A percentile compares a stretch with the other conserved stretches of the same genome.
phyloP scores from a whole-genome alignment of 2,888 invertebrate genomes.

The Idaea biselata region DNA sequence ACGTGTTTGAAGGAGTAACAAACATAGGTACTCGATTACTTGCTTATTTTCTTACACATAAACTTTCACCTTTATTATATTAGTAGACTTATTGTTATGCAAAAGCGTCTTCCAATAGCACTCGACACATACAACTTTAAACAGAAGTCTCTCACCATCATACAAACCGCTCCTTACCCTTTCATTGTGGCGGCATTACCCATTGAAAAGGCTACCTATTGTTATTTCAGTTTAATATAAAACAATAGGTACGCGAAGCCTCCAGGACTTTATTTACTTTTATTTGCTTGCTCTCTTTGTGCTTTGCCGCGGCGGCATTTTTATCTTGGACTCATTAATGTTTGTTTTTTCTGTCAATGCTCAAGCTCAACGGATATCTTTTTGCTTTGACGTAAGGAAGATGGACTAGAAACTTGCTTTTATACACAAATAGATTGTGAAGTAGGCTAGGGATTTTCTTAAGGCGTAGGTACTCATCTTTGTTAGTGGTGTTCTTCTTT shows the following conservation, averaged over 20 bases:
- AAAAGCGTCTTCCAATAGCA: background rate
- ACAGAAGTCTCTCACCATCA: constrained; percentile 31
- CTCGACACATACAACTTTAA: background rate
- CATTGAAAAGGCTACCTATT: constrained; percentile 80
- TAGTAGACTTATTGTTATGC: too few relatives aligned
- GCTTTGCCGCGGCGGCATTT: constrained; percentile 63
- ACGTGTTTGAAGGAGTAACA: too few relatives aligned
- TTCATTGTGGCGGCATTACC: constrained; percentile 76
- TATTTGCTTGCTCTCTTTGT: constrained; percentile 70
- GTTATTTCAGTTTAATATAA: constrained; percentile 79
- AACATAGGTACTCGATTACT: too few relatives aligned
- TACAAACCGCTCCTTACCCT: constrained; percentile 45
- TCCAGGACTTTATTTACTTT: constrained; percentile 43
- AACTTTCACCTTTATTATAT: too few relatives aligned
- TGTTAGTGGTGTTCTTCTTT: background rate
- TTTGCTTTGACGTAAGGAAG: constrained; percentile 40
- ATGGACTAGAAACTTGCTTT: constrained; percentile 28
- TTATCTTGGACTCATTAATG: constrained; percentile 74
- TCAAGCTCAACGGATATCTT: constrained; percentile 40
- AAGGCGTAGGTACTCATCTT: background rate
- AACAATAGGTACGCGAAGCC: constrained; percentile 68
- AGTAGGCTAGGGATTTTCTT: constrained; percentile 12
- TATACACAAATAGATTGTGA: constrained; percentile 14
- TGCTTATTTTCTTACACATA: too few relatives aligned
- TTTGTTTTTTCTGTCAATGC: constrained; percentile 36